Percentiles rank a stretch among this genome's conserved stretches.
These are phyloP conservation scores for Heteronetta atricapilla DNA, from an alignment of 2,113 vertebrate species.

Conservation along the genomic window DNA sequence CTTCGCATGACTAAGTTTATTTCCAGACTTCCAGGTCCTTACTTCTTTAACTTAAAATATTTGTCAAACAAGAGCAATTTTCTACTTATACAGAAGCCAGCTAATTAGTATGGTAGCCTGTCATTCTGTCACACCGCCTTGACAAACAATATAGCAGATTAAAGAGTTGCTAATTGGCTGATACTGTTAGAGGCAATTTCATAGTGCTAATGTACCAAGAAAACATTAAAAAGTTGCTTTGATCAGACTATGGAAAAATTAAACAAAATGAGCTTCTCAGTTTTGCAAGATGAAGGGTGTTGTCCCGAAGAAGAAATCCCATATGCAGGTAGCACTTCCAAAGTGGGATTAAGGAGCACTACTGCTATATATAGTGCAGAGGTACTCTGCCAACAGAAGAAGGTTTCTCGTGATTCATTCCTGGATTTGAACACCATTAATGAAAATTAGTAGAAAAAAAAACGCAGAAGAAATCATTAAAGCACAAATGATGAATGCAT, in stretches of 20 bases:
- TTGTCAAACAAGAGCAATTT: constrained; percentile 64
- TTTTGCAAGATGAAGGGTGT: background rate
- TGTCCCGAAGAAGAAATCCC: background rate
- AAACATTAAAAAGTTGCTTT: constrained; percentile 44
- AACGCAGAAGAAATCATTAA: background rate
- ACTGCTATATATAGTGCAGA: background rate
- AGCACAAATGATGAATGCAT: background rate
- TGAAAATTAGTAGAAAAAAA: background rate
- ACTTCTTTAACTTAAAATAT: constrained; percentile 36
- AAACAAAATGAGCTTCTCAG: background rate
- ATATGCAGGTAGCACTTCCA: background rate
- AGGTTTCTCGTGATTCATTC: background rate
- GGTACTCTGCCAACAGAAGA: background rate
- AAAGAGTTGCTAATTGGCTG: constrained; percentile 68
- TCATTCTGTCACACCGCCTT: constrained; percentile 52
- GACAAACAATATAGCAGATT: constrained; percentile 58
- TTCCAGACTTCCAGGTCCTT: background rate
- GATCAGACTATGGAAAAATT: background rate
- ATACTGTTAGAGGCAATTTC: constrained; percentile 48
- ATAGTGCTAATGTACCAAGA: constrained; percentile 6
- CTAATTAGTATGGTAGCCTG: constrained; percentile 48
- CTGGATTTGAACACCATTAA: background rate
- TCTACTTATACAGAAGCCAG: constrained; percentile 12
- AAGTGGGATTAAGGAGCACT: background rate
- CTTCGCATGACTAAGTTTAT: constrained; percentile 20